A percentile compares a stretch with the other conserved stretches of the same genome.
Conservation (phyloP, 1,140 invertebrate species). For the Saccostrea cuccullata region DNA sequence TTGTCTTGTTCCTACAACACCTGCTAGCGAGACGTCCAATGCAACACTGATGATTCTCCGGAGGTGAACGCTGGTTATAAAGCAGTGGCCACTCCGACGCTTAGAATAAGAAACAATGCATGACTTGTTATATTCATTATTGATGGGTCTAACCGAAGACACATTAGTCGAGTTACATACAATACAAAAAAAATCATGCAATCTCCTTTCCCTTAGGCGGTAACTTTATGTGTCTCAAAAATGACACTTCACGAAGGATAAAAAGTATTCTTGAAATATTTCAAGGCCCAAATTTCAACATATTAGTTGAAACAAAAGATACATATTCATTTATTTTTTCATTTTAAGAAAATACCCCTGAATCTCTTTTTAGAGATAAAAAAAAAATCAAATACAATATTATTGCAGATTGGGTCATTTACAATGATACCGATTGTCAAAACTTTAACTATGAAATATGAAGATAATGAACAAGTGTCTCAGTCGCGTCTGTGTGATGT, state of each 20-base stretch:
- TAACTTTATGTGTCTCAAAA: conserved; percentile 31
- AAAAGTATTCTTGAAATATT: not conserved
- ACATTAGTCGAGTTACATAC: conserved; percentile 29
- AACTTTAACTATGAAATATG: too few species aligned
- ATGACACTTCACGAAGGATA: not conserved
- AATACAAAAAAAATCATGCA: conserved; percentile 34
- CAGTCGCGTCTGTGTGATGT: too few species aligned
- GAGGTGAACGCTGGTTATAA: conserved; percentile 11
- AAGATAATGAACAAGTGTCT: too few species aligned
- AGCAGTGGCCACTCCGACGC: not conserved
- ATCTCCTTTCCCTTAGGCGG: not conserved
- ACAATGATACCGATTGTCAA: not conserved
- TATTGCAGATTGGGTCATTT: too few species aligned
- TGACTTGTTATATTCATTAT: conserved; percentile 32
- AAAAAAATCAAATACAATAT: too few species aligned
- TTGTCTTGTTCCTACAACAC: not conserved
- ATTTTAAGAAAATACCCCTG: too few species aligned
- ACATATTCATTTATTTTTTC: too few species aligned
- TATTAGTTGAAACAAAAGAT: too few species aligned
- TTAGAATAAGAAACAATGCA: not conserved
- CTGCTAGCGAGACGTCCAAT: not conserved
- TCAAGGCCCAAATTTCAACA: not conserved
- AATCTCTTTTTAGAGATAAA: too few species aligned
- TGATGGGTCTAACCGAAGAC: conserved; percentile 27
- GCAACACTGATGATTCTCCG: not conserved